Base-by-base conservation (phyloP, 92 coral and sea anemone species). In the Hydrozoanthus gracilis region DNA sequence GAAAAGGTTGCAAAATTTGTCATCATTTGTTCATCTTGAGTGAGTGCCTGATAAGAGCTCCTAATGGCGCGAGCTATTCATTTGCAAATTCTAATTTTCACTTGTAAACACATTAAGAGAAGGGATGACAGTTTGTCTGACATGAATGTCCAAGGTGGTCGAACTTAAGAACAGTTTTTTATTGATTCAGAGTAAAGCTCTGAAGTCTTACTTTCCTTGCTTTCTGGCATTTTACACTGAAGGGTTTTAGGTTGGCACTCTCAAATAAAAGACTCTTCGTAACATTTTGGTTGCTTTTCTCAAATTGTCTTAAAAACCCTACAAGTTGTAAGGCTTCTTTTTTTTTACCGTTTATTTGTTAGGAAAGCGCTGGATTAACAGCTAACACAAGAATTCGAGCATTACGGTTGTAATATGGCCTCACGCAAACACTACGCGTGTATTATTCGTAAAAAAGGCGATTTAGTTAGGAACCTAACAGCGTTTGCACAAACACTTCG, bases 91-190 rank as follows among this genome's bases (percentile, higher is more conserved):
- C 58, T 78, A 84, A 87, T 91, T 92, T 88, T 60, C 44, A 48
- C 86, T 45, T 87, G 88, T 87, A 92, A 89, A 95, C 94, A 91
- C 92, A 95, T 91, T 86, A 88, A 80, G 80, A 51, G 84, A 71
- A 52, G 79, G 56, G 66, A 51, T 91, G 98, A 92, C 95, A 89
- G 51, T 18, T 75, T 79, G 91, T 91, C 94, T 92, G 96, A 95
- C 64, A 73, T 64, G 85, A 88, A 72, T 87, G 83, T 77, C 91
- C 77, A 52, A 77, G 82, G 83, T 82, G 86, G 87, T 67, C 79
- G 87, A 91, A 78, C 75, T 56, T 70, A 16, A 71, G 51, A 80
- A 17, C 56, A 79, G 2, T 48, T 64, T 17, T 78, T 47, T 89
- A 70, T 85, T 76, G 67, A 87, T 71, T 77, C 86, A 71, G 78